Base-by-base conservation (phyloP, 2,113 vertebrate species). In the Dasyornis broadbenti region DNA sequence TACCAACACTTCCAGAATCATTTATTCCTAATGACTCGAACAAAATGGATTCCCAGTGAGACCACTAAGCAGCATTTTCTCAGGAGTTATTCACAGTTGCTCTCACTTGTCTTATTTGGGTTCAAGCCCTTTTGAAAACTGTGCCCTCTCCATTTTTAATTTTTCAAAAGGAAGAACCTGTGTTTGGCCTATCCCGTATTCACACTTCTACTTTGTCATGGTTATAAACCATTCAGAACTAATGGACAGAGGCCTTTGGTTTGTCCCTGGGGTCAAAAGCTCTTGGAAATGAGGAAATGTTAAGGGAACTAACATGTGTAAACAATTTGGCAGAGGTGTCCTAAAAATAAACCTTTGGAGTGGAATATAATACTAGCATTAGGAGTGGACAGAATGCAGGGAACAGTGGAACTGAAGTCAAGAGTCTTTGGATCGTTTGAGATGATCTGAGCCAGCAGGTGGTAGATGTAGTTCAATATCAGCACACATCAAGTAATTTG, bases 401-500 rank as follows among this genome's bases (percentile, higher is more conserved):
- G 57, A 95, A 80, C 56, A 72, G 75, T 76, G 88, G 49, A 95
- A 89, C 69, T 92, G 52, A 89, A 94, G 65, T 95, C 64, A 70
- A 77, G 75, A 82, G 66, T 73, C 72, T 83, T 94, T 93, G 86
- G 88, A 94, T 84, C 88, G 83, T 93, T 95, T 81, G 60, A 95
- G 90, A 93, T 92, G 21, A 83, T 93, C 92, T 92, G 85, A 96
- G 71, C 44, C 94, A 92, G 90, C 92, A 96, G 96, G 93, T 93
- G 93, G 93, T 95, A 96, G 96, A 96, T 90, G 90, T 81, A 94
- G 80, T 76, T 95, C 80, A 92, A 11, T 94, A 94, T 94, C 86
- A 92, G 88, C 80, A 82, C 86, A 82, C 82, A 91, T 85, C 75
- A 86, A 95, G 86, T 84, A 95, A 95, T 96, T 96, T 93, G 93